Evolutionary conservation across 2,113 vertebrate genomes (phyloP).

Genomic region (Okapia johnstoni): DNA sequence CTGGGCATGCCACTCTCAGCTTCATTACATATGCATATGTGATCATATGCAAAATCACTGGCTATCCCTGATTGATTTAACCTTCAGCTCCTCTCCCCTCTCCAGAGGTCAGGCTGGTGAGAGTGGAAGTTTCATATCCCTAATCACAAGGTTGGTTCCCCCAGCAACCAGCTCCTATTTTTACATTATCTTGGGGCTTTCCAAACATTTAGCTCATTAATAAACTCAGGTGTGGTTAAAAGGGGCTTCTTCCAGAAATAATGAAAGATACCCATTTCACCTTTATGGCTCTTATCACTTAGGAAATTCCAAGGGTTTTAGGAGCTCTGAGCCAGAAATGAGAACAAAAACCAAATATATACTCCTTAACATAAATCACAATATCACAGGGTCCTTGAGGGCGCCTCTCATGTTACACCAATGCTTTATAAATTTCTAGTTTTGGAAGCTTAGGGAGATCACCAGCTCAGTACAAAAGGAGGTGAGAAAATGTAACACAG

Average conservation of each 20-base stretch:
- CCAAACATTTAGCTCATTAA: conserved; percentile 14
- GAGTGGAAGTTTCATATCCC: not conserved
- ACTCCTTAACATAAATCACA: not conserved
- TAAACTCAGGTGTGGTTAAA: not conserved
- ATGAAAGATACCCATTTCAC: not conserved
- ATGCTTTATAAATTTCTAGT: conserved; percentile 7
- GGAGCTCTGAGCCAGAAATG: not conserved
- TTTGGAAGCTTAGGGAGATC: not conserved
- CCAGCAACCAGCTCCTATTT: not conserved
- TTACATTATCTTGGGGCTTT: not conserved
- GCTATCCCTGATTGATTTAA: not conserved
- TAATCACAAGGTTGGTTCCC: not conserved
- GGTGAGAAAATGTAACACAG: not conserved
- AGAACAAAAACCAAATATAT: not conserved
- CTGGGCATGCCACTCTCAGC: not conserved
- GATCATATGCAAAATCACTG: not conserved
- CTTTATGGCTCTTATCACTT: not conserved
- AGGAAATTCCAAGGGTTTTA: not conserved
- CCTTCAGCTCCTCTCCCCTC: not conserved
- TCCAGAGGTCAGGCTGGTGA: not conserved
- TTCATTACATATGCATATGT: not conserved
- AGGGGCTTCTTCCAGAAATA: not conserved
- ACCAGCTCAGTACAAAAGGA: not conserved
- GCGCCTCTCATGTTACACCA: not conserved
- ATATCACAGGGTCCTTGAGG: not conserved